Evolutionary conservation across 92 coral and sea anemone species (phyloP).

Genomic region (Actinernus sp.): DNA sequence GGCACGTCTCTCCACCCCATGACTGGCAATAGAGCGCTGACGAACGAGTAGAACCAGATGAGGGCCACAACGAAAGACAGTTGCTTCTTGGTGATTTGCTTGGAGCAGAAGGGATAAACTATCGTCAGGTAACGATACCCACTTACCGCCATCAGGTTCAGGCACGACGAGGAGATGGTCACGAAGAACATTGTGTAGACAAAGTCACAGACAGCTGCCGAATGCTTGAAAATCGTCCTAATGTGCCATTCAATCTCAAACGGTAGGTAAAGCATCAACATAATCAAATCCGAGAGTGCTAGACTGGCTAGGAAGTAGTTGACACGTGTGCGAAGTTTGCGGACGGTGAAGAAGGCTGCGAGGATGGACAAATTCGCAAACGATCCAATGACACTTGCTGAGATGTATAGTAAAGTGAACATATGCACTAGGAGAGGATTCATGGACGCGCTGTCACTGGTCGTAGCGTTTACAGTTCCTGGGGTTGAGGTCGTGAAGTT

Average conservation of each 20-base stretch:
- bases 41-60: slow-evolving; percentile 73
- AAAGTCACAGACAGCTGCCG: slow-evolving; percentile 64
- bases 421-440: slow-evolving; percentile 32
- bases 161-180: slow-evolving; percentile 68
- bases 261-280: slow-evolving; percentile 58
- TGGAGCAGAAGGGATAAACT: slow-evolving; percentile 72
- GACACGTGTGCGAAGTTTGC: slow-evolving; percentile 65
- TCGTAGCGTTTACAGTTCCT: background rate
- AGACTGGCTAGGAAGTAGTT: slow-evolving; percentile 75
- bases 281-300: slow-evolving; percentile 67
- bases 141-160: slow-evolving; percentile 75
- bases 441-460: background rate
- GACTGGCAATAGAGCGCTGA: slow-evolving; percentile 64
- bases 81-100: slow-evolving; percentile 43
- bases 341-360: slow-evolving; percentile 61
- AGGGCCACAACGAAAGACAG: slow-evolving; percentile 21
- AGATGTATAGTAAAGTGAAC: slow-evolving; percentile 45
- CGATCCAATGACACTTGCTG: slow-evolving; percentile 54
- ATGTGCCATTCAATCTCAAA: slow-evolving; percentile 76
- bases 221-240: slow-evolving; percentile 59
- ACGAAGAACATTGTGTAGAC: slow-evolving; percentile 59
- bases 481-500: background rate
- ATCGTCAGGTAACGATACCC: slow-evolving; percentile 80
- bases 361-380: slow-evolving; percentile 67
- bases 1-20: slow-evolving; percentile 76